Evolutionary conservation across 2,797 vertebrate species (phyloP), one percentile per base, ranked within the genome.

Genomic region (Choloepus didactylus): DNA sequence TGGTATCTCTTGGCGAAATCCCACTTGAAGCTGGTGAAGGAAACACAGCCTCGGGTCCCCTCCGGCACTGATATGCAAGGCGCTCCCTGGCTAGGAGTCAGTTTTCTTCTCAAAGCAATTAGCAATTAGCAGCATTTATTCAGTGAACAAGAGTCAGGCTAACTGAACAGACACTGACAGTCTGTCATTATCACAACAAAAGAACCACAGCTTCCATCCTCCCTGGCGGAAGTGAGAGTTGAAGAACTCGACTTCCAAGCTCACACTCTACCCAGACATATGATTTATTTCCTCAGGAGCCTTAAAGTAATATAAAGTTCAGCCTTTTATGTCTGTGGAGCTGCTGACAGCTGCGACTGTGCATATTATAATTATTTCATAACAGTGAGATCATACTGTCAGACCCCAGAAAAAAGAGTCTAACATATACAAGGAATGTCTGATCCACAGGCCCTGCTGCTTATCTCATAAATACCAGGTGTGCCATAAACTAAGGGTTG

Each of bases 71-170:
- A 86, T 66, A 93, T 85, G 70, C 91, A 91, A 95, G 54, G 94
- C 69, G 89, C 72, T 79, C 23, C 64, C 4, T 0, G 56, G 93
- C 88, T 87, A n/a, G 76, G 96, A 97, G 49, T 98, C 94, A 97
- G 90, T 94, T 64, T 67, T 96, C 91, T 95, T 88, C 93, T 82
- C 15, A 44, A 98, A 97, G 95, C 64, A 92, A 97, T 93, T 97
- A 83, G 56, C 96, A 96, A 97, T 97, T 84, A 87, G 92, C 95
- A 90, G n/a, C 44, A 51, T 91, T 94, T 95, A 96, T 93, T 94
- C 92, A n/a, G 51, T 9, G 91, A 97, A 96, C 62, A 89, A 85
- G n/a, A 90, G 72, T 92, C 21, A 67, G n/a, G 91, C 64, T 31
- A 41, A 81, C 16, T 89, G 87, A 84, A 95, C 83, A 80, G 80